These are phyloP conservation scores for Aphodius granarius DNA, from an alignment of 2,888 invertebrate genomes.

Conservation along the genomic window DNA sequence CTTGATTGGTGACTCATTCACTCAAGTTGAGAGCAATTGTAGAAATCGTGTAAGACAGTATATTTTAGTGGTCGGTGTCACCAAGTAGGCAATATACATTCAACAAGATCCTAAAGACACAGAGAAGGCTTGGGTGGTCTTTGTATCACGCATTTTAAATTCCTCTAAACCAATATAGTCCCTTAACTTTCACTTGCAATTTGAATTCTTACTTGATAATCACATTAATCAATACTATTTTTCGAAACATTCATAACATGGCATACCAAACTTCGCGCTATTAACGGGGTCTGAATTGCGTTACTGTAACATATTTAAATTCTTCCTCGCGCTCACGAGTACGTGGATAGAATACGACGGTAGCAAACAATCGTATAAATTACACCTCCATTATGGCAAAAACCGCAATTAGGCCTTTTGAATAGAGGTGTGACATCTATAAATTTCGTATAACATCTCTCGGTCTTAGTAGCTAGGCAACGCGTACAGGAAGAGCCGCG, in stretches of 20 bases:
- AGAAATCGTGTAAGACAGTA: too few relatives aligned
- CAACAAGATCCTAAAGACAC: neutral
- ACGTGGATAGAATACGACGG: neutral
- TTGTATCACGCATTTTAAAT: neutral
- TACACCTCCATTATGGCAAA: neutral
- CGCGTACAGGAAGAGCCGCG: neutral
- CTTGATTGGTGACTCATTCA: neutral
- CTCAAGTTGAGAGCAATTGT: too few relatives aligned
- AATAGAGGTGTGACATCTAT: neutral
- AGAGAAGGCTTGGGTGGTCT: neutral
- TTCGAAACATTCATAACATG: neutral
- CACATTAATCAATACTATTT: neutral
- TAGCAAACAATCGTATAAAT: neutral
- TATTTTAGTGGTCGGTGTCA: too few relatives aligned
- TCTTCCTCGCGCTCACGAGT: neutral
- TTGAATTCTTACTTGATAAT: neutral
- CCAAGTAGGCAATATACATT: neutral
- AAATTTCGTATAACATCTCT: neutral
- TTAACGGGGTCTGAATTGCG: neutral
- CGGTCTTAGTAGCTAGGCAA: neutral
- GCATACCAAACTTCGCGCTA: neutral
- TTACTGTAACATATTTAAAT: neutral
- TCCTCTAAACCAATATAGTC: neutral
- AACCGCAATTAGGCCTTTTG: neutral
- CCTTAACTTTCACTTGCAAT: neutral